Evolutionary conservation across 1,140 invertebrate genomes (phyloP).

Genomic region (Bombus sibiricus): DNA sequence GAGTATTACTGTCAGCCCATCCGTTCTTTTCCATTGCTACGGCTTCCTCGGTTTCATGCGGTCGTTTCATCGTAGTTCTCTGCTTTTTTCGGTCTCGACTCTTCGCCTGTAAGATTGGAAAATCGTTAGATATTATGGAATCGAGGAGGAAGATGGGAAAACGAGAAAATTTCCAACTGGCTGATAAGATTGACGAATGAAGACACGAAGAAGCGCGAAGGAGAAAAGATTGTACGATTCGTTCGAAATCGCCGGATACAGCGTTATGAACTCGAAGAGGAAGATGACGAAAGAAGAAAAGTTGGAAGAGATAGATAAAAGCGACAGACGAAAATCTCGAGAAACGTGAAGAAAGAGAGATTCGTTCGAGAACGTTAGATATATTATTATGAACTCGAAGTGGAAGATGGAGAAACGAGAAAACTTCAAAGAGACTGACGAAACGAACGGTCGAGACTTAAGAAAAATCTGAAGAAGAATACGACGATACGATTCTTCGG

Average conservation of each 20-base stretch:
- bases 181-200: no score
- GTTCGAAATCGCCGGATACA: no score
- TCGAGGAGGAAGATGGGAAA: not conserved
- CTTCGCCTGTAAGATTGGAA: not conserved
- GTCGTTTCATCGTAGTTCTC: slow-evolving; percentile 6
- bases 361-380: not conserved
- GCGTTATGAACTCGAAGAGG: not conserved
- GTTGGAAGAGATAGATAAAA: not conserved
- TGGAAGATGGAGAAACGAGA: not conserved
- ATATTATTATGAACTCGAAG: not conserved
- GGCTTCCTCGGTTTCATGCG: slow-evolving; percentile 36
- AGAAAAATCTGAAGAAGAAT: not conserved
- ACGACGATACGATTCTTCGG: not conserved
- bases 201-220: not conserved
- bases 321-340: not conserved
- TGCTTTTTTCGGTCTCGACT: not conserved
- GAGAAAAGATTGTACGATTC: not conserved
- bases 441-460: not conserved
- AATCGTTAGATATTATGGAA: not conserved
- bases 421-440: not conserved
- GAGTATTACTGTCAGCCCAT: slow-evolving; percentile 44
- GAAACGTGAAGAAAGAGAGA: not conserved
- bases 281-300: not conserved
- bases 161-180: not conserved
- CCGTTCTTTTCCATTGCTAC: not conserved